A percentile compares a stretch with the other conserved stretches of the same genome.
Evolutionary conservation across 2,888 invertebrate genomes (phyloP).

Genomic region (Cephus runcator): DNA sequence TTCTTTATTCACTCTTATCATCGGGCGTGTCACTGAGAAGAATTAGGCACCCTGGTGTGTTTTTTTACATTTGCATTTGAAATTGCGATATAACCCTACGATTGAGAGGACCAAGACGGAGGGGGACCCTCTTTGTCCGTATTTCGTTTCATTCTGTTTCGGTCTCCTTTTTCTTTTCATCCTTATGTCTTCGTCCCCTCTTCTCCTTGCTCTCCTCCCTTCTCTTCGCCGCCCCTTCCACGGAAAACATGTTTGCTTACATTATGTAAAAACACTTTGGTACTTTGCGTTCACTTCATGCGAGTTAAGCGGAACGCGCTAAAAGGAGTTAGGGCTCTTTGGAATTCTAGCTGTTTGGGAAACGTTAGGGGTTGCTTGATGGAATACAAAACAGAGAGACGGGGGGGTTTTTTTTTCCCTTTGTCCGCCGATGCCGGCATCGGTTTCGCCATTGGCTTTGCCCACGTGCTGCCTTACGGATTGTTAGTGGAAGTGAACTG

Average conservation of each 20-base stretch:
- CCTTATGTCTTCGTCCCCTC: background rate
- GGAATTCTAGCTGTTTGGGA: background rate
- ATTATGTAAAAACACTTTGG: conserved; percentile 36
- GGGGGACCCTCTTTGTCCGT: background rate
- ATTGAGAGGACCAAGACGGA: conserved; percentile 15
- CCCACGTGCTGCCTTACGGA: conserved; percentile 17
- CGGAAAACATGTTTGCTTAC: conserved; percentile 47
- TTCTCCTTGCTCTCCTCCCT: too few relatives aligned
- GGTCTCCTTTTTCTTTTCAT: background rate
- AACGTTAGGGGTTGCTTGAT: conserved; percentile 23
- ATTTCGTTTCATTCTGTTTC: background rate
- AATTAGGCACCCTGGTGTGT: background rate
- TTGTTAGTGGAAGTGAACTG: background rate
- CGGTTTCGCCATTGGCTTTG: conserved; percentile 25
- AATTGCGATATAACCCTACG: conserved; percentile 52
- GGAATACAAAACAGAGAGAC: conserved; percentile 44
- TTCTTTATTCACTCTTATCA: background rate
- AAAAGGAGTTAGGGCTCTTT: background rate
- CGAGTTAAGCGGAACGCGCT: background rate
- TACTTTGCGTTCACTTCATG: conserved; percentile 27
- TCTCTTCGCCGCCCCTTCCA: background rate
- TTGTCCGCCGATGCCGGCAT: conserved; percentile 18
- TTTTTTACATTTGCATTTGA: conserved; percentile 55
- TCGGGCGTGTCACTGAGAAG: background rate
- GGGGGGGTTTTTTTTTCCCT: conserved; percentile 23